Base-by-base conservation (phyloP, 2,797 vertebrate genomes). In the Ptychadena robeensis region DNA sequence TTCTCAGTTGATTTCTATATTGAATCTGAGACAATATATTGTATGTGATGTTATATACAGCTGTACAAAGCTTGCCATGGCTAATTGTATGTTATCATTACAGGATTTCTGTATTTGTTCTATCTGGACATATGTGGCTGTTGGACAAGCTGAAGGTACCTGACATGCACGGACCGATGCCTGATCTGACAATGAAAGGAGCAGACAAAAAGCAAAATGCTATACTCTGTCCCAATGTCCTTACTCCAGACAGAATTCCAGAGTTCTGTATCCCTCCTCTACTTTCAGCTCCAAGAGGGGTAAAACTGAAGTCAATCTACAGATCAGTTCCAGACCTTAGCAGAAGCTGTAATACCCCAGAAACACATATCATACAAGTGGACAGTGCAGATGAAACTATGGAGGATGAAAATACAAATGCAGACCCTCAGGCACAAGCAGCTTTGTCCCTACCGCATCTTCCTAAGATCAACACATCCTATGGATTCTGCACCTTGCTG, bases 221-320 rank as follows among this genome's bases (percentile, higher is more conserved):
- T 32, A 69, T 64, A 14, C 73, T 86, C 10, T 98, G 95, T 85
- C 90, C 93, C n/a, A 96, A 98, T 57, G 93, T 98, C 86, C 94
- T 99, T 82, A 99, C 97, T 3, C 97, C 98, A 0, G 95, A 95
- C 86, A 94, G 94, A 86, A 98, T 98, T 80, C 98, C 98, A 0
- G 95, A 96, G 80, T 98, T 98, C 91, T 98, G 94, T 91, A 98
- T 99, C 79, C 98, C 97, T 0, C 97, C 96, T 0, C 92, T 94
- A 6, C 91, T 97, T 83, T 87, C 93, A 0, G 88, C 82, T 57
- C 71, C 90, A 65, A 89, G 89, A 70, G 92, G 53, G 9, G 30
- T 65, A 15, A 64, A 35, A 82, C 32, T 74, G 6, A 73, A 28
- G 25, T 32, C 75, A 8, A 57, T 76, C 64, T 73, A 80, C 32